Percentiles rank a stretch among this genome's conserved stretches.
phyloP scores from a whole-genome alignment of 2,797 vertebrate genomes.

The Morelia viridis region DNA sequence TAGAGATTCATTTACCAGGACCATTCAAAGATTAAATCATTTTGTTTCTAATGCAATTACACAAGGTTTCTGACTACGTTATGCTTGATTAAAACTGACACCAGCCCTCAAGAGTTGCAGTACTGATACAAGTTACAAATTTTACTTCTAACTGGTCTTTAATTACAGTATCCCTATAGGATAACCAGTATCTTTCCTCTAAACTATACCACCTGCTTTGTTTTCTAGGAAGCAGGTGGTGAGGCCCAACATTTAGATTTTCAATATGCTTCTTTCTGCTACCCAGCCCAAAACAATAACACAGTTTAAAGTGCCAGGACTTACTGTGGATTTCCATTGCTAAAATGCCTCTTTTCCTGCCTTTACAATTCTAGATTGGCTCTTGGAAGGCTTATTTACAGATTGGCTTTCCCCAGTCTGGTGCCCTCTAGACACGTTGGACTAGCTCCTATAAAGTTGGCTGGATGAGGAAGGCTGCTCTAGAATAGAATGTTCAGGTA shows the following conservation, averaged over 20 bases:
- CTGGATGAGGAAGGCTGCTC: not conserved
- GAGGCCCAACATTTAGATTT: not conserved
- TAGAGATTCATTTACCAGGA: not conserved
- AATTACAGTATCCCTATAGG: not conserved
- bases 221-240: not conserved
- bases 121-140: not conserved
- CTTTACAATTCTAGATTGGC: not conserved
- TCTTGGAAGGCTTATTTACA: not conserved
- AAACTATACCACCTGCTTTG: not conserved
- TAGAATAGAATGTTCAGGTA: not conserved
- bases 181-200: not conserved
- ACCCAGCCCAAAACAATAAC: not conserved
- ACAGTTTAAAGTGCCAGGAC: not conserved
- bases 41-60: not conserved
- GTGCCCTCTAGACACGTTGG: not conserved
- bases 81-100: slow-evolving; percentile 14
- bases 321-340: not conserved
- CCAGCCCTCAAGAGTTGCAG: not conserved
- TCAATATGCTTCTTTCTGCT: not conserved
- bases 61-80: not conserved
- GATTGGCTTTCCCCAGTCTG: not conserved
- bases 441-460: not conserved
- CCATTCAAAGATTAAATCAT: not conserved
- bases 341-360: not conserved
- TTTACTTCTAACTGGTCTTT: not conserved